These are phyloP conservation scores for Pseudotriccus pelzelni DNA, from an alignment of 2,797 vertebrate genomes.

Conservation along the genomic window DNA sequence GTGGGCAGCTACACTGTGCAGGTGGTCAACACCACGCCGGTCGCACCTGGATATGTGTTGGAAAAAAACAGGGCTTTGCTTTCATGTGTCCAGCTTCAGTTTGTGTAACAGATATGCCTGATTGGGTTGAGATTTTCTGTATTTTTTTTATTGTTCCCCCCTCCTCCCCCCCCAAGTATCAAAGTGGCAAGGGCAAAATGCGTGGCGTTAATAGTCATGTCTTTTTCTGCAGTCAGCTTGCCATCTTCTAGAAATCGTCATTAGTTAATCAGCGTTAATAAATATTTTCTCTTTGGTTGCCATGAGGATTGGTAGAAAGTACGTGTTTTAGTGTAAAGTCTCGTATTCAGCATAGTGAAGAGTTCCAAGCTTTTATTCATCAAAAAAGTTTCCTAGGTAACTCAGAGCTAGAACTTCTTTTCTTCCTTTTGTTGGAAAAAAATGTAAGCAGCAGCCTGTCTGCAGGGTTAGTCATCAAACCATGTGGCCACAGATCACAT, in stretches of 20 bases:
- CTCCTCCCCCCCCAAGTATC: not conserved
- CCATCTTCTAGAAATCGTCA: not conserved
- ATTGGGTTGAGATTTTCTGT: not conserved
- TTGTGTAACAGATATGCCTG: not conserved
- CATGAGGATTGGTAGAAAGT: not conserved
- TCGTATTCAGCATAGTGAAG: not conserved
- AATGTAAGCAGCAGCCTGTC: not conserved
- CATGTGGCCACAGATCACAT: not conserved
- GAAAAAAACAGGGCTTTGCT: not conserved
- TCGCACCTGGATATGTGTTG: rapidly evolving
- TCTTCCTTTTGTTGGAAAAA: not conserved
- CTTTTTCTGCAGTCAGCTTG: not conserved
- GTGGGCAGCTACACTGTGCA: constrained; percentile 95
- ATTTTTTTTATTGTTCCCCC: not conserved
- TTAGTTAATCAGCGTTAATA: not conserved
- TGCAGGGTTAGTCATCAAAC: not conserved
- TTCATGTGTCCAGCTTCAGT: not conserved
- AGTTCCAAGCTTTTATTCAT: not conserved
- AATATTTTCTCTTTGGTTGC: constrained; percentile 4
- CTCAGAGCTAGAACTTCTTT: not conserved
- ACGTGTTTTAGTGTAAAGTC: not conserved
- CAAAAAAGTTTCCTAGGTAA: not conserved
- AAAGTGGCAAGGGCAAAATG: rapidly evolving
- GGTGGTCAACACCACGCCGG: constrained; percentile 63
- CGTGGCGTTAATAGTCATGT: not conserved